Evolutionary conservation across 2,113 vertebrate species (phyloP).

Genomic region (Sturnus vulgaris): DNA sequence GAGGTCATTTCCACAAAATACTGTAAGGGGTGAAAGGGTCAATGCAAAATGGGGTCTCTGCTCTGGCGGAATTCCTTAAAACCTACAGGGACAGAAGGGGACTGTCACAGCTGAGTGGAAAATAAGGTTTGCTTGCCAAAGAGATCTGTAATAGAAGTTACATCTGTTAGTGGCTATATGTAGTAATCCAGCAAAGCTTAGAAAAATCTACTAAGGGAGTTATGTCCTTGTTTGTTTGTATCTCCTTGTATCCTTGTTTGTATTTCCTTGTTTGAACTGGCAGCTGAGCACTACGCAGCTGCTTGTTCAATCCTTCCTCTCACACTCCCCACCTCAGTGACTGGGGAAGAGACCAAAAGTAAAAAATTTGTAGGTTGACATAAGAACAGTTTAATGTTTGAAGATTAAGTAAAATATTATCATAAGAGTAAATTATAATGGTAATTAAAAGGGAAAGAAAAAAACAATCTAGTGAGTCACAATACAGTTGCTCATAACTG

Average conservation of each 20-base stretch:
- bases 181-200: neutral
- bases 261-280: neutral
- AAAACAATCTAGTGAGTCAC: neutral
- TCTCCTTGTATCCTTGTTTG: neutral
- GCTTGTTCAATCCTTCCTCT: fast-evolving
- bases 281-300: neutral
- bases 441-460: neutral
- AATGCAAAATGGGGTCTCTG: neutral
- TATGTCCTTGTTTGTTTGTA: neutral
- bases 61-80: neutral
- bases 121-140: neutral
- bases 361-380: neutral
- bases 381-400: neutral
- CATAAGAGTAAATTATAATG: neutral
- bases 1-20: neutral
- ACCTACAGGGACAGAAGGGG: neutral
- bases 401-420: neutral
- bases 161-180: neutral
- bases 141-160: neutral
- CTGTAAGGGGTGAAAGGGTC: neutral
- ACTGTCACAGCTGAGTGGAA: neutral
- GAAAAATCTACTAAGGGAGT: neutral
- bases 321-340: neutral
- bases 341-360: neutral
- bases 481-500: too few species aligned